Evolutionary conservation across 2,113 vertebrate species (phyloP).

Genomic region (Trachemys scripta): DNA sequence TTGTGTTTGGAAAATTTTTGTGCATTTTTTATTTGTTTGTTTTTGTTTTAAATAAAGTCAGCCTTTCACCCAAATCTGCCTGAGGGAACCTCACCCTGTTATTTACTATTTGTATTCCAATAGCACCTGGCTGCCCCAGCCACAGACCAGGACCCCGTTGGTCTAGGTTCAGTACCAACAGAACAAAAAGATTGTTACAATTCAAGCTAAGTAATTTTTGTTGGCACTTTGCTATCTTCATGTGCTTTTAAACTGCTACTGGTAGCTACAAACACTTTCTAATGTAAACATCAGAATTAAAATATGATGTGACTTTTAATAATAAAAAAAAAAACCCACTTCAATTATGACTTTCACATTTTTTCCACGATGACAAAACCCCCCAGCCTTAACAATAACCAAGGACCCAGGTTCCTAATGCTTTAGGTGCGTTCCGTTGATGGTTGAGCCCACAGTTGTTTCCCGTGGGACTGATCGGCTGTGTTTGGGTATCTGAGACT

Average conservation of each 20-base stretch:
- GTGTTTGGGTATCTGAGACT: no score
- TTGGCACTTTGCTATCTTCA: not conserved
- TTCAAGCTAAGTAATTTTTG: not conserved
- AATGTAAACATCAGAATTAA: not conserved
- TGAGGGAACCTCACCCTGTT: not conserved
- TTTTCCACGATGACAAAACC: not conserved
- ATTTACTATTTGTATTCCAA: not conserved
- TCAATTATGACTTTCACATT: not conserved
- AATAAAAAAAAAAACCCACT: not conserved
- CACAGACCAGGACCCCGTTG: not conserved
- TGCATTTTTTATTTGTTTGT: no score
- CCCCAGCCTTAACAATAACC: not conserved
- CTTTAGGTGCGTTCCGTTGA: not conserved
- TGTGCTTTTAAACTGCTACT: not conserved
- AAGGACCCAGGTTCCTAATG: not conserved
- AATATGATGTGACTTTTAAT: not conserved
- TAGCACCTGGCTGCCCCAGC: not conserved
- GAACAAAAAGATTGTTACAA: not conserved
- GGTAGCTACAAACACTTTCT: not conserved
- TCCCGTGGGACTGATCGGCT: not conserved
- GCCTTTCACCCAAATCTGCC: not conserved
- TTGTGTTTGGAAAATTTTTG: not conserved
- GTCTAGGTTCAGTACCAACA: not conserved
- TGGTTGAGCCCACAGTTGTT: not conserved
- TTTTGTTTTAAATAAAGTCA: not conserved